A percentile compares a stretch with the other conserved stretches of the same genome.
phyloP scores from a whole-genome alignment of 2,113 vertebrate species.

The Pteronura brasiliensis region DNA sequence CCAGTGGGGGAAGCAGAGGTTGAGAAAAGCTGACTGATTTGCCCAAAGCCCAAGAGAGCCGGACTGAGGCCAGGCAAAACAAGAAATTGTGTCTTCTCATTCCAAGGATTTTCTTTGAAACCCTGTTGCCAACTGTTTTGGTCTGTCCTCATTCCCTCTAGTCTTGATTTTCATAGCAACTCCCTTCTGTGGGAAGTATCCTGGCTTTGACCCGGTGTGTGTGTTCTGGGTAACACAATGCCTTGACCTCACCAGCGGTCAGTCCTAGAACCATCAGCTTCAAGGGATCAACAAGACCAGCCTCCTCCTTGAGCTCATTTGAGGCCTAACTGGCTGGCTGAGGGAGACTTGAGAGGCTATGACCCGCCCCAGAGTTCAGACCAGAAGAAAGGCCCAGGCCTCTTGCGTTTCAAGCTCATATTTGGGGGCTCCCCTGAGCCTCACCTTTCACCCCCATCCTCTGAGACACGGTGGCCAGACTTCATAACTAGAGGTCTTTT shows the following conservation, averaged over 20 bases:
- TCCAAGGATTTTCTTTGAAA: neutral
- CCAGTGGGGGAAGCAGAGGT: neutral
- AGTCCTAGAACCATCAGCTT: neutral
- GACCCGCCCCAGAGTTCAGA: neutral
- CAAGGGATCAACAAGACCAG: accelerated
- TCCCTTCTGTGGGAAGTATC: neutral
- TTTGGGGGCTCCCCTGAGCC: neutral
- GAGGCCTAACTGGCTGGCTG: neutral
- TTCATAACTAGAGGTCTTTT: neutral
- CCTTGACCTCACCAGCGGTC: neutral
- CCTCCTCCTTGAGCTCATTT: neutral
- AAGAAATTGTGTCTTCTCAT: neutral
- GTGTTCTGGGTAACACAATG: neutral
- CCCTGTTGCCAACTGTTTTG: neutral
- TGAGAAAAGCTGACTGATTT: neutral
- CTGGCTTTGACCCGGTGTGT: neutral
- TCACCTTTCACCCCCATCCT: neutral
- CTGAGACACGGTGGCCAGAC: neutral
- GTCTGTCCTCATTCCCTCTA: neutral
- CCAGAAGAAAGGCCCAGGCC: neutral
- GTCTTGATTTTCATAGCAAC: neutral
- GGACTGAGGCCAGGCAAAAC: neutral
- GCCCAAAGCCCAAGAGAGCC: neutral
- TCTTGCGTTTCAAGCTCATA: neutral
- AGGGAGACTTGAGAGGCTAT: neutral